Base-by-base conservation (phyloP, 2,888 invertebrate species). In the Archaeoteleia sp. region DNA sequence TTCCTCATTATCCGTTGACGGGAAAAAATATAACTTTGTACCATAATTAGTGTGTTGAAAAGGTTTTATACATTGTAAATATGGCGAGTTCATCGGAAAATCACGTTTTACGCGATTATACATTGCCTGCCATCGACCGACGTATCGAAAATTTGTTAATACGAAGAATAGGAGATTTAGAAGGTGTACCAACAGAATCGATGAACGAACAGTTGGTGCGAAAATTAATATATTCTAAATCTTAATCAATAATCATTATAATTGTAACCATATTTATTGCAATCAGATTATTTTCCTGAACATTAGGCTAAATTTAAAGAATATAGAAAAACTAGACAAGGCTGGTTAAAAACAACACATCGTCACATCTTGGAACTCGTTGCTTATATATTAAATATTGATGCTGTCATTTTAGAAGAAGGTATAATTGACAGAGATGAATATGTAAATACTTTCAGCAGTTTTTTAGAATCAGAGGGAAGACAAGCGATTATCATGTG, bases 251-350 rank as follows among this genome's bases (percentile, higher is more conserved):
- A n/a, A n/a, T n/a, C n/a, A n/a, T n/a, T n/a, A n/a, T n/a, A n/a
- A n/a, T n/a, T n/a, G n/a, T n/a, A n/a, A n/a, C n/a, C n/a, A n/a
- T n/a, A n/a, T n/a, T n/a, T n/a, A n/a, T n/a, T n/a, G n/a, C n/a
- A n/a, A n/a, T n/a, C n/a, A n/a, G n/a, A n/a, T n/a, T n/a, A n/a
- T n/a, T n/a, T n/a, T n/a, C n/a, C n/a, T n/a, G n/a, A n/a, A n/a
- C n/a, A n/a, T n/a, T n/a, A n/a, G n/a, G n/a, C n/a, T n/a, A 89
- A 87, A 84, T 90, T 88, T 43, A 91, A 89, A 84, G 91, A 91
- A 76, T 86, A 86, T 27, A 87, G 93, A 49, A 82, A 78, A 30
- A 71, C 67, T 1, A 80, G 90, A 35, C 79, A 86, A 42, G 77
- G 86, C 71, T 78, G 85, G 74, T 74, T 91, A 78, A 85, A 86